These are phyloP conservation scores for Endotricha flammealis DNA, from an alignment of 2,888 invertebrate species.

Conservation along the genomic window DNA sequence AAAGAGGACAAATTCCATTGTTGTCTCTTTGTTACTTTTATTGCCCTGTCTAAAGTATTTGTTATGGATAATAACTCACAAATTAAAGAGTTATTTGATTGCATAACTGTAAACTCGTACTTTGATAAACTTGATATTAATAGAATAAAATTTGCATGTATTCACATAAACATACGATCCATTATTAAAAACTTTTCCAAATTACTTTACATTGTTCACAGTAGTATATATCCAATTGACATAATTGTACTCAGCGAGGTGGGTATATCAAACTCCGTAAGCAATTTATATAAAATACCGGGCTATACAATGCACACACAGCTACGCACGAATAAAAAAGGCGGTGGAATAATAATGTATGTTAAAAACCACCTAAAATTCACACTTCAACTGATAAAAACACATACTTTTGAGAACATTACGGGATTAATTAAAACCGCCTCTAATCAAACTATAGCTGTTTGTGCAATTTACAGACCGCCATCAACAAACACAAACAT, in stretches of 20 bases:
- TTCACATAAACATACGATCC: conserved; percentile 25
- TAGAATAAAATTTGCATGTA: conserved; percentile 11
- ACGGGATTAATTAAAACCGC: conserved; percentile 12
- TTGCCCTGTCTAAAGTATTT: background rate
- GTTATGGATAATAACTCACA: too few relatives aligned
- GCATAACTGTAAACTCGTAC: background rate
- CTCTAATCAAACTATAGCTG: background rate
- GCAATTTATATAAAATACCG: conserved; percentile 18
- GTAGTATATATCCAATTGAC: conserved; percentile 11
- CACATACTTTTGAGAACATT: conserved; percentile 15
- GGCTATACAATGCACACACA: conserved; percentile 23
- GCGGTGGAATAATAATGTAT: background rate
- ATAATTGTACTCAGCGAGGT: conserved; percentile 19
- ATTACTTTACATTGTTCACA: conserved; percentile 14
- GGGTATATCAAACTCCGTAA: conserved; percentile 16
- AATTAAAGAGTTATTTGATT: background rate
- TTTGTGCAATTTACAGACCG: background rate
- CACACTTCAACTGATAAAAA: conserved; percentile 9
- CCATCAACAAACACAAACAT: background rate
- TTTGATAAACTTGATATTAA: conserved; percentile 5
- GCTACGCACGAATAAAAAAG: conserved; percentile 12
- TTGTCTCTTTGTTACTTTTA: too few relatives aligned
- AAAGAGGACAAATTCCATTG: background rate
- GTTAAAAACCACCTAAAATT: conserved; percentile 7
- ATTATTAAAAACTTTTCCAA: conserved; percentile 20